Conservation (phyloP, 2,113 vertebrate genomes). For the Gobius niger region DNA sequence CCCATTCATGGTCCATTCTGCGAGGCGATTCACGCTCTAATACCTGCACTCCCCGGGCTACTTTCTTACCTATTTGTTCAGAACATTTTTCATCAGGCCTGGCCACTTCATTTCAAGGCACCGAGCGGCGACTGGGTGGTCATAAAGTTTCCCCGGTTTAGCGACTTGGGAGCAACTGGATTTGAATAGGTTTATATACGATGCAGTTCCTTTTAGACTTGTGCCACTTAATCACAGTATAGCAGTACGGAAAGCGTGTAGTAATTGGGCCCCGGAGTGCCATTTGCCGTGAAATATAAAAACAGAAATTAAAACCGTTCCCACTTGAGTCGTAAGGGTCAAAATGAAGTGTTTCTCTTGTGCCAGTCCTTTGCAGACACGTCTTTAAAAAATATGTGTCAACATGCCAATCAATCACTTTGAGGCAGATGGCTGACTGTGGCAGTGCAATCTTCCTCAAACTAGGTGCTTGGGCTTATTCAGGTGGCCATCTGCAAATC, state of each 20-base stretch:
- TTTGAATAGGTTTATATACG: neutral
- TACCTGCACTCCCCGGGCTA: slow-evolving; percentile 31
- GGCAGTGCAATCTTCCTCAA: too few species aligned
- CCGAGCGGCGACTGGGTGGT: neutral
- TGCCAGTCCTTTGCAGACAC: too few species aligned
- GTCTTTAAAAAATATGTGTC: too few species aligned
- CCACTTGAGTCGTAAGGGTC: too few species aligned
- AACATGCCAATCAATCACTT: too few species aligned
- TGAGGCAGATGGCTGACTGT: too few species aligned
- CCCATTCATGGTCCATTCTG: slow-evolving; percentile 48
- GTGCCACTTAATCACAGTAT: too few species aligned
- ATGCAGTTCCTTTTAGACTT: too few species aligned
- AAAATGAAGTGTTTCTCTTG: too few species aligned
- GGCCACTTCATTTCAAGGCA: neutral
- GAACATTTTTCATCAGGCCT: slow-evolving; percentile 18
- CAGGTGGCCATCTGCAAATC: too few species aligned
- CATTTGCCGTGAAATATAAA: neutral
- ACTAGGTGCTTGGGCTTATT: too few species aligned
- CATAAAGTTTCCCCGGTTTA: neutral
- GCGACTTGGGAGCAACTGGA: neutral
- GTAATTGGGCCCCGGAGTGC: neutral
- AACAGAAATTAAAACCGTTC: too few species aligned
- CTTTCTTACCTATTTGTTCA: slow-evolving; percentile 18
- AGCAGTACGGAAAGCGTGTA: neutral
- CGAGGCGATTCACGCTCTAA: slow-evolving; percentile 44